Evolutionary conservation across 2,113 vertebrate genomes (phyloP).

Genomic region (Grus americana): DNA sequence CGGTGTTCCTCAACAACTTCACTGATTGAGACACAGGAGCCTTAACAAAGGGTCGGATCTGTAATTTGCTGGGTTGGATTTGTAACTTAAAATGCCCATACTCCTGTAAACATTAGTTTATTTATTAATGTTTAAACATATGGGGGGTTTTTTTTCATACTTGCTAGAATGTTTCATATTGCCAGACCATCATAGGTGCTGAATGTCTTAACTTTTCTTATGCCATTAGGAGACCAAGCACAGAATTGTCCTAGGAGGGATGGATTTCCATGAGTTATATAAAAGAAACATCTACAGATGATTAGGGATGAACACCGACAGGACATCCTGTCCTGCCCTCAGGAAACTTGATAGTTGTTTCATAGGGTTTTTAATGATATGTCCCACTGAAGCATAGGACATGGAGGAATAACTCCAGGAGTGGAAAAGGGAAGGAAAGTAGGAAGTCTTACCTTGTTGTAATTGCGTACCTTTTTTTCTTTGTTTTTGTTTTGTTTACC

Average conservation of each 20-base stretch:
- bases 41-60: not conserved
- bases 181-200: not conserved
- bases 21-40: not conserved
- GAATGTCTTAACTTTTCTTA: not conserved
- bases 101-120: not conserved
- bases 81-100: not conserved
- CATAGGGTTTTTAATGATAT: not conserved
- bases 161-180: not conserved
- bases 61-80: not conserved
- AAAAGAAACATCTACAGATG: not conserved
- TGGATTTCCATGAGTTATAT: not conserved
- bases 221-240: not conserved
- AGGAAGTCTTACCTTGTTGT: not conserved
- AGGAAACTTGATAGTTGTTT: not conserved
- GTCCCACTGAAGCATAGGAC: not conserved
- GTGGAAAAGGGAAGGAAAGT: not conserved
- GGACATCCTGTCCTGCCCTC: not conserved
- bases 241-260: not conserved
- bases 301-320: not conserved
- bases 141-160: not conserved
- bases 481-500: conserved; percentile 27
- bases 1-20: not conserved
- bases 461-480: not conserved
- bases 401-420: not conserved
- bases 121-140: not conserved